Percentiles rank a stretch among this genome's conserved stretches.
phyloP scores from a whole-genome alignment of 2,888 invertebrate genomes.

The Euplexia lucipara region DNA sequence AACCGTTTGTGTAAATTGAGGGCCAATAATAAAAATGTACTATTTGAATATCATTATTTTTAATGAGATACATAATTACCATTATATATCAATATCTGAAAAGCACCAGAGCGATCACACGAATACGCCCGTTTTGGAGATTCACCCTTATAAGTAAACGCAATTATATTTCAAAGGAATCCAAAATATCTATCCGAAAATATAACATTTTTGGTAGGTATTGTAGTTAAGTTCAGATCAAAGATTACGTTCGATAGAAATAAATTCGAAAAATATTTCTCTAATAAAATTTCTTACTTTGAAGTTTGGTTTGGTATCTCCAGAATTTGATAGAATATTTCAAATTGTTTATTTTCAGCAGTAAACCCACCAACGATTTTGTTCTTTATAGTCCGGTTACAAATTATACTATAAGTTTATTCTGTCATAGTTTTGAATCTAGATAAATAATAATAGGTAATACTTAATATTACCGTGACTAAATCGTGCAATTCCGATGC shows the following conservation, averaged over 20 bases:
- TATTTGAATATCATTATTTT: too few relatives aligned
- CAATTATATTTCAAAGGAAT: conserved; percentile 3
- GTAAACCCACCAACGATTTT: conserved; percentile 27
- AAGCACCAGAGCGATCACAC: too few relatives aligned
- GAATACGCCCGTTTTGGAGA: too few relatives aligned
- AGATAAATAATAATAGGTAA: too few relatives aligned
- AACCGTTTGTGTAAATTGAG: too few relatives aligned
- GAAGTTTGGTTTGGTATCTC: conserved; percentile 45
- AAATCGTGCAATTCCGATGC: too few relatives aligned
- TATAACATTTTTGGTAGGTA: conserved; percentile 4
- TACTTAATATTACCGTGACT: too few relatives aligned
- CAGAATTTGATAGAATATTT: conserved; percentile 55
- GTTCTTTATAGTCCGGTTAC: conserved; percentile 5
- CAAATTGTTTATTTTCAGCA: conserved; percentile 30
- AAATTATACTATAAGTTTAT: conserved; percentile 10
- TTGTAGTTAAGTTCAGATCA: conserved; percentile 27
- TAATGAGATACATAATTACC: too few relatives aligned
- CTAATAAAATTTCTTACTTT: conserved; percentile 50
- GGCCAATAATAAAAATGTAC: too few relatives aligned
- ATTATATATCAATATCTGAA: too few relatives aligned
- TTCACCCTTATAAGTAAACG: background rate
- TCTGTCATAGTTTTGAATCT: background rate
- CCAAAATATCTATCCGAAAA: conserved; percentile 9
- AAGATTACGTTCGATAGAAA: conserved; percentile 47
- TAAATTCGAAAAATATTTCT: conserved; percentile 56